Percentiles rank a stretch among this genome's conserved stretches.
These are phyloP conservation scores for Harpagifer antarcticus DNA, from an alignment of 2,797 vertebrate genomes.

Conservation along the genomic window DNA sequence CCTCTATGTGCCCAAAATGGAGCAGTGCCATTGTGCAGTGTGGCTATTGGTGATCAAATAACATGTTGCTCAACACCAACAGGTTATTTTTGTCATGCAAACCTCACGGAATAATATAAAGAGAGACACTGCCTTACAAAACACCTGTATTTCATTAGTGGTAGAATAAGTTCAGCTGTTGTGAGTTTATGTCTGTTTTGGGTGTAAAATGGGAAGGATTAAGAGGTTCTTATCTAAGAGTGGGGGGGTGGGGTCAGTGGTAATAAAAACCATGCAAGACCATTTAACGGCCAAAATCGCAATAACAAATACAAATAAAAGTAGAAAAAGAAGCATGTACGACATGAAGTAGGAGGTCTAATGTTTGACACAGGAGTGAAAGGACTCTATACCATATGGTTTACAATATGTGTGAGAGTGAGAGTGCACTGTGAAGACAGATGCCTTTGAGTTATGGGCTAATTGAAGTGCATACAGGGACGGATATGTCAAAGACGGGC, in stretches of 20 bases:
- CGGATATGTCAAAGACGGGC: slow-evolving; percentile 43
- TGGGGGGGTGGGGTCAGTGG: background rate
- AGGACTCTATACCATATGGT: slow-evolving; percentile 31
- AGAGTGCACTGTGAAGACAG: slow-evolving; percentile 19
- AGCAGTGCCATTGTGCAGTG: slow-evolving; percentile 55
- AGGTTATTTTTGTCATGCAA: slow-evolving; percentile 32
- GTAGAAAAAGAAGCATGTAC: background rate
- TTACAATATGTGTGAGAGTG: background rate
- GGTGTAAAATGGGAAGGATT: background rate
- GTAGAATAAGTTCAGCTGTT: background rate
- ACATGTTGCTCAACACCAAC: slow-evolving; percentile 11
- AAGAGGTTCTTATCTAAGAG: background rate
- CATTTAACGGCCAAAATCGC: background rate
- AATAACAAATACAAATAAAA: background rate
- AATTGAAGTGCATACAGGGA: slow-evolving; percentile 56
- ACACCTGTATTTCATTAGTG: background rate
- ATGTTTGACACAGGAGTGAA: slow-evolving; percentile 9
- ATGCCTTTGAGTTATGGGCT: slow-evolving; percentile 58
- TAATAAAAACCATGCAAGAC: slow-evolving; percentile 4
- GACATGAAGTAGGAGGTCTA: slow-evolving; percentile 1
- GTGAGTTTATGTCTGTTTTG: slow-evolving; percentile 3
- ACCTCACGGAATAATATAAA: slow-evolving; percentile 13
- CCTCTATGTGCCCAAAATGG: slow-evolving; percentile 62
- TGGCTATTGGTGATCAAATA: slow-evolving; percentile 25
- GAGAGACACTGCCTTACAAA: background rate